A percentile compares a stretch with the other conserved stretches of the same genome.
Evolutionary conservation across 2,797 vertebrate species (phyloP).

Genomic region (Chelon auratus): DNA sequence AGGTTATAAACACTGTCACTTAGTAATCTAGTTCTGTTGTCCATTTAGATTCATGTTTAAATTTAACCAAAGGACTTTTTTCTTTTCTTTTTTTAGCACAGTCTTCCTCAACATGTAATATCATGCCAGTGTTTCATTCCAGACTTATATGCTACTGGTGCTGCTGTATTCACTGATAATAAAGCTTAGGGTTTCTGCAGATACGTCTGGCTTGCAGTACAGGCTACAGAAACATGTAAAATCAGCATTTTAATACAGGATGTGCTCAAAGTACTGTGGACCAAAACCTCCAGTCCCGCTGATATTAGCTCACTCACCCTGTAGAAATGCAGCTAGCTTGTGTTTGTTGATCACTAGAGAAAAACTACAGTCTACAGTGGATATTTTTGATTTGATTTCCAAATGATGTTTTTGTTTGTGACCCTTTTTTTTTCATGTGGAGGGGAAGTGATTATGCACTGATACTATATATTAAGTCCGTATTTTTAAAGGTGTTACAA

Average conservation of each 20-base stretch:
- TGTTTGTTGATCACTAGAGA: constrained; percentile 54
- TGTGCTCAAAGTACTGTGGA: constrained; percentile 21
- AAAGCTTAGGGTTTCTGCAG: constrained; percentile 52
- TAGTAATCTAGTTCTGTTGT: constrained; percentile 38
- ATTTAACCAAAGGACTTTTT: constrained; percentile 52
- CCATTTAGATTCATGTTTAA: constrained; percentile 44
- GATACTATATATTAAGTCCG: constrained; percentile 78
- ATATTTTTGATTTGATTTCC: constrained; percentile 36
- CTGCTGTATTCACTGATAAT: constrained; percentile 71
- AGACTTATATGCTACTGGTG: constrained; percentile 64
- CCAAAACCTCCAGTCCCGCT: constrained; percentile 18
- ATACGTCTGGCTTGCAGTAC: constrained; percentile 73
- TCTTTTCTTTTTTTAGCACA: constrained; percentile 13
- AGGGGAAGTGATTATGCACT: constrained; percentile 84
- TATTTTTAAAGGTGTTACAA: constrained; percentile 71
- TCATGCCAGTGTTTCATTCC: constrained; percentile 39
- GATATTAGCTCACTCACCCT: constrained; percentile 16
- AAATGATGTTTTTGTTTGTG: constrained; percentile 61
- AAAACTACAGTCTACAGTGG: constrained; percentile 41
- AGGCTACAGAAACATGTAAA: constrained; percentile 56
- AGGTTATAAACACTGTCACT: constrained; percentile 63
- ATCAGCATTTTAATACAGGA: constrained; percentile 10
- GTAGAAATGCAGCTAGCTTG: constrained; percentile 32
- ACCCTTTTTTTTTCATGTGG: constrained; percentile 59
- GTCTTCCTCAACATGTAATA: constrained; percentile 41